phyloP scores from a whole-genome alignment of 2,113 vertebrate species.

The Plestiodon gilberti region DNA sequence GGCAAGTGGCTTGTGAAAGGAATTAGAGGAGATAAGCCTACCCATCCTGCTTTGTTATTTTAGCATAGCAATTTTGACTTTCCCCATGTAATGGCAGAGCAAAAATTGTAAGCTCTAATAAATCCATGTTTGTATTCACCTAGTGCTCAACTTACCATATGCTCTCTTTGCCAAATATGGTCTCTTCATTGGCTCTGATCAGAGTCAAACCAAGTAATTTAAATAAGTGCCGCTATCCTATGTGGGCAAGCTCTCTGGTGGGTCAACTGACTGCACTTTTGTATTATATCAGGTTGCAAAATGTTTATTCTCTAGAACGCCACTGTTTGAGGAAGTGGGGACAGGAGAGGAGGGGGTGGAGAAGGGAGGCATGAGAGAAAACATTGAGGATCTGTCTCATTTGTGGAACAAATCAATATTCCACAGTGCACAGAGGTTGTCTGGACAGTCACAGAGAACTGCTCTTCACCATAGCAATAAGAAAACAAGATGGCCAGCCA shows the following conservation, averaged over 20 bases:
- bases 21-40: not conserved
- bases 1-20: not conserved
- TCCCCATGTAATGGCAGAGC: not conserved
- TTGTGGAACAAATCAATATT: slow-evolving; percentile 18
- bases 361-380: slow-evolving; percentile 10
- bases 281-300: not conserved
- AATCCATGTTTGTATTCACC: not conserved
- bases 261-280: not conserved
- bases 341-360: not conserved
- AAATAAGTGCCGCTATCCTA: not conserved
- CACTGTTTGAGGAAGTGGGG: not conserved
- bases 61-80: not conserved
- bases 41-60: not conserved
- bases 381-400: not conserved
- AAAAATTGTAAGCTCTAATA: not conserved
- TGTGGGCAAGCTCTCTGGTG: not conserved
- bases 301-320: not conserved
- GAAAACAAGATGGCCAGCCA: slow-evolving; percentile 17
- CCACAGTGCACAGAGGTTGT: not conserved
- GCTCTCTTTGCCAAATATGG: not conserved
- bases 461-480: not conserved
- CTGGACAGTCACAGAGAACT: not conserved
- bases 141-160: not conserved
- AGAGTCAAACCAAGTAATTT: not conserved
- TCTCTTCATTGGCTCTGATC: not conserved